These are phyloP conservation scores for Coreius guichenoti DNA, from an alignment of 2,797 vertebrate species.

Conservation along the genomic window DNA sequence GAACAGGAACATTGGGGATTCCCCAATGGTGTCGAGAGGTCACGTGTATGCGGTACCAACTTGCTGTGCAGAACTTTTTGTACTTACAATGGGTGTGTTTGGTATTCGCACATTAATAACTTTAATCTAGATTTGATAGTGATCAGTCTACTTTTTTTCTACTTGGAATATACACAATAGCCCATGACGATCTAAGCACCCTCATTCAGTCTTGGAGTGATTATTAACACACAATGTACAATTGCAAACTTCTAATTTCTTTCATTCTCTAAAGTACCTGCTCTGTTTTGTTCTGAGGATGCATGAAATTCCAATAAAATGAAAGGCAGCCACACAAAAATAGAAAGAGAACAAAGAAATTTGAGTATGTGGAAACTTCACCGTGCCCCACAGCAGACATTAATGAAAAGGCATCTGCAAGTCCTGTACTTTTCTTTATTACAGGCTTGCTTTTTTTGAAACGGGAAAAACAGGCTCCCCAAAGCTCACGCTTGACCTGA, in stretches of 20 bases:
- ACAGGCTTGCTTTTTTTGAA: background rate
- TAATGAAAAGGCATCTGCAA: constrained; percentile 20
- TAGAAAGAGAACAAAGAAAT: constrained; percentile 7
- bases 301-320: constrained; percentile 21
- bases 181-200: background rate
- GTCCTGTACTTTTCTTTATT: constrained; percentile 41
- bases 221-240: background rate
- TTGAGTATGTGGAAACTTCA: background rate
- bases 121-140: background rate
- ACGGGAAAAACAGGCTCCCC: constrained; percentile 32
- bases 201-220: background rate
- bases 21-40: constrained; percentile 51
- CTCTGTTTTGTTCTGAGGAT: background rate
- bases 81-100: constrained; percentile 22
- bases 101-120: background rate
- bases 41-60: constrained; percentile 37
- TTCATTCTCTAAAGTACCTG: background rate
- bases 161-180: background rate
- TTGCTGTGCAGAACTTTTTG: constrained; percentile 28
- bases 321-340: background rate
- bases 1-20: constrained; percentile 60
- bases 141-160: background rate
- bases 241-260: background rate
- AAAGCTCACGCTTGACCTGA: constrained; percentile 2
- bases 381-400: background rate